Evolutionary conservation across 2,797 vertebrate genomes (phyloP), one percentile per base, ranked within the genome.

Genomic region (Dromococcyx pavoninus): DNA sequence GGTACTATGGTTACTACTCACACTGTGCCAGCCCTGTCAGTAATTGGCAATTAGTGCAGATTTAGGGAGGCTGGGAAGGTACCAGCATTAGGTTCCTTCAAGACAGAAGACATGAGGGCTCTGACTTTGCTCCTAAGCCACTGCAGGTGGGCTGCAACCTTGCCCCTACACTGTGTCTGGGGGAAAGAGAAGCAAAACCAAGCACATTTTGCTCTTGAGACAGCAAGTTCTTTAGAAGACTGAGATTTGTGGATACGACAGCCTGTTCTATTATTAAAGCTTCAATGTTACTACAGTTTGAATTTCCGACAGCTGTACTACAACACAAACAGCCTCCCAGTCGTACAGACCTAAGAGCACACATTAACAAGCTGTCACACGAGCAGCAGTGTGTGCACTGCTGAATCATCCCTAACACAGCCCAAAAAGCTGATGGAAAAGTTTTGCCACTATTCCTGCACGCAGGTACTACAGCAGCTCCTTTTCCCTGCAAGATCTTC

Each of bases 301-400:
- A 80, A 86, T 77, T 89, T 82, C 75, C 91, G 48, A 64, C 30
- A 85, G 53, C 17, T 13, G 37, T 30, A 74, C 43, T 84, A 86
- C 60, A 60, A 79, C 81, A 43, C 32, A 25, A 88, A 44, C 19
- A 85, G 71, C 21, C 18, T 25, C 58, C 69, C 75, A 85, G 81
- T 8, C 22, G 28, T 39, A 39, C 41, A 69, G 64, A 28, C 67
- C 50, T 13, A 48, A 64, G 27, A 70, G 72, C 32, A 78, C 60
- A 46, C 0, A 14, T 51, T 83, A 75, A 24, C 54, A 93, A 46
- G 56, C 53, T 66, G 44, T 27, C 44, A 5, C 51, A 84, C 0
- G 0, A 91, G 77, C 1, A 7, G 64, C 77, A 44, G 69, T 0
- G 11, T 17, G 64, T 14, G 41, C 5, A 2, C 66, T 2, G 1